Percentiles rank a stretch among this genome's conserved stretches.
Conservation (phyloP, 2,113 vertebrate species). For the Pachypanchax playfairii region DNA sequence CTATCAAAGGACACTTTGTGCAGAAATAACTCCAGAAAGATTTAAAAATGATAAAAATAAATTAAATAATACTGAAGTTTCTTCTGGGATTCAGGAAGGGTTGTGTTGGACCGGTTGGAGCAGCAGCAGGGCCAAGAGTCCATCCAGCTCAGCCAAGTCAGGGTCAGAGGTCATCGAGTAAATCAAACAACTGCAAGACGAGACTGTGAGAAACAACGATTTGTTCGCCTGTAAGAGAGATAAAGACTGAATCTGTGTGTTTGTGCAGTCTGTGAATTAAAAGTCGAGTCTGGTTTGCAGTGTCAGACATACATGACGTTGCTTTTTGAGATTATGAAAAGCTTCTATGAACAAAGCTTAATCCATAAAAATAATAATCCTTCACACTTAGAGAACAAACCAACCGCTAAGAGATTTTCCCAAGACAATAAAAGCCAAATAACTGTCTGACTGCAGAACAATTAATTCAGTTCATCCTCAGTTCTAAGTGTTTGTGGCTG, state of each 20-base stretch:
- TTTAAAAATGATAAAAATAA: no score
- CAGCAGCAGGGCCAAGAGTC: constrained; percentile 57
- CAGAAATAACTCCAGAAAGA: no score
- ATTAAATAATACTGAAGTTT: no score
- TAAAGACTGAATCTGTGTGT: constrained; percentile 25
- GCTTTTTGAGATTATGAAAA: constrained; percentile 45
- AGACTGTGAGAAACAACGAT: constrained; percentile 72
- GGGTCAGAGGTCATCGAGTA: constrained; percentile 65
- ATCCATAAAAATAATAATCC: constrained; percentile 47
- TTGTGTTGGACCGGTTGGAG: constrained; percentile 55
- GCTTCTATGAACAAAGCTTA: constrained; percentile 37
- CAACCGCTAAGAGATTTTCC: constrained; percentile 24
- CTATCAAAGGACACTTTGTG: constrained; percentile 14
- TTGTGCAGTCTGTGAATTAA: constrained; percentile 36
- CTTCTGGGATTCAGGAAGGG: constrained; percentile 1
- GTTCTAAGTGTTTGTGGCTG: constrained; percentile 58
- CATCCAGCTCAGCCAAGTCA: constrained; percentile 54
- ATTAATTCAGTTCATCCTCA: constrained; percentile 51
- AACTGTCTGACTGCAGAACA: constrained; percentile 30
- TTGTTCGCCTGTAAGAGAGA: constrained; percentile 5
- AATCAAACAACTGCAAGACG: constrained; percentile 68
- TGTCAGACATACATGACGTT: constrained; percentile 34
- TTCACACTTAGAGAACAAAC: constrained; percentile 33
- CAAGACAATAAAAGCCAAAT: constrained; percentile 42
- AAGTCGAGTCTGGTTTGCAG: constrained; percentile 16